These are phyloP conservation scores for Odocoileus virginianus DNA, from an alignment of 2,113 vertebrate species.

Conservation along the genomic window DNA sequence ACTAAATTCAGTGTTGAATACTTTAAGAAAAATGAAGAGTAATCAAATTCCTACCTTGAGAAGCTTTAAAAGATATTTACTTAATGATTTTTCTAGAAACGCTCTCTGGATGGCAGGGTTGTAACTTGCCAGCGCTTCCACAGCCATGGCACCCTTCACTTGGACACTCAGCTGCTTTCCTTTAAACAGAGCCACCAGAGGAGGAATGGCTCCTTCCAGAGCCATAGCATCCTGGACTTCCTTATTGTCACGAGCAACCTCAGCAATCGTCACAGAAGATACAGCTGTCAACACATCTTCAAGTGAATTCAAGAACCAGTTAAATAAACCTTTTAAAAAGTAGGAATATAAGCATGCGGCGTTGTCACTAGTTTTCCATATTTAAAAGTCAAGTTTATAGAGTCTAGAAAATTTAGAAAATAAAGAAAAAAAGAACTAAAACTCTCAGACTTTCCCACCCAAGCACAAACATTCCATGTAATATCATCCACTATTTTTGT, in stretches of 20 bases:
- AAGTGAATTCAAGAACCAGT: neutral
- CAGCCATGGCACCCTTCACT: slow-evolving; percentile 80
- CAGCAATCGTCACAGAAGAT: slow-evolving; percentile 79
- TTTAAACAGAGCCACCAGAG: slow-evolving; percentile 78
- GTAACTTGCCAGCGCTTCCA: slow-evolving; percentile 78
- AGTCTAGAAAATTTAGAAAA: slow-evolving; percentile 14
- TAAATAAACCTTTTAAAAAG: neutral
- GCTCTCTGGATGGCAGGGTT: slow-evolving; percentile 79
- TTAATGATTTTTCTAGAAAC: slow-evolving; percentile 77
- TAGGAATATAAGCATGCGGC: neutral
- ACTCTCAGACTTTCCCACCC: neutral
- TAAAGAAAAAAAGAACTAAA: slow-evolving; percentile 8
- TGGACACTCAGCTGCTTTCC: slow-evolving; percentile 76
- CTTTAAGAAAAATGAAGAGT: neutral
- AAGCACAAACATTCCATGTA: neutral
- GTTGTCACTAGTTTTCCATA: neutral
- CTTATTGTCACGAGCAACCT: slow-evolving; percentile 75
- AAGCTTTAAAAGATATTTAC: slow-evolving; percentile 79
- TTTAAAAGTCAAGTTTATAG: neutral
- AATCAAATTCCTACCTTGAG: slow-evolving; percentile 78
- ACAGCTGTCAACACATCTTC: slow-evolving; percentile 78
- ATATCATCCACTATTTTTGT: neutral
- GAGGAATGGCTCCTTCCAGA: slow-evolving; percentile 68
- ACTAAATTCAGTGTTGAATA: neutral
- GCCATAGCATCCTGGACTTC: slow-evolving; percentile 78